Evolutionary conservation across 2,888 invertebrate species (phyloP).

Genomic region (Drosophila formosana): DNA sequence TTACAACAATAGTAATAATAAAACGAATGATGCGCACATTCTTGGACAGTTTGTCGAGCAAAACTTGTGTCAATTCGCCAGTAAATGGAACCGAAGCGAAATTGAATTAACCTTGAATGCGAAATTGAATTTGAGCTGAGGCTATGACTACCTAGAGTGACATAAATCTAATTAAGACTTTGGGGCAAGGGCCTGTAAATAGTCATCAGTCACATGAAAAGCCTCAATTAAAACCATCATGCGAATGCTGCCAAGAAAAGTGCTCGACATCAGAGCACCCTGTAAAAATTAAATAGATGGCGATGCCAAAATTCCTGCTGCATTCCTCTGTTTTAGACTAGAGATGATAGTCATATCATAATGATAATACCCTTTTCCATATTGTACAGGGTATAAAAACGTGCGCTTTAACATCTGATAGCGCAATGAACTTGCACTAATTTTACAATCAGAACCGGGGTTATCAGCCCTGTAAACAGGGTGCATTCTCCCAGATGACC

Average conservation of each 20-base stretch:
- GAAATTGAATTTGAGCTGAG: slow-evolving; percentile 56
- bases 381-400: slow-evolving; percentile 29
- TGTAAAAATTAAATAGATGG: background rate
- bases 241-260: background rate
- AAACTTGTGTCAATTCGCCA: background rate
- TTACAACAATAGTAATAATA: slow-evolving; percentile 3
- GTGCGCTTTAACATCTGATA: slow-evolving; percentile 48
- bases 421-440: slow-evolving; percentile 44
- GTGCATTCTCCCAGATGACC: slow-evolving; percentile 1
- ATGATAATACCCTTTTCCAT: background rate
- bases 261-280: background rate
- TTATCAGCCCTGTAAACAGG: slow-evolving; percentile 17
- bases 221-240: background rate
- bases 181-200: slow-evolving; percentile 34
- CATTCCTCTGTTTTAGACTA: background rate
- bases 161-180: slow-evolving; percentile 24
- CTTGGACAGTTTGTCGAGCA: background rate
- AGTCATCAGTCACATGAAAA: slow-evolving; percentile 13
- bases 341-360: too few species aligned
- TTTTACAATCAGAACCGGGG: slow-evolving; percentile 9
- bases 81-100: slow-evolving; percentile 9
- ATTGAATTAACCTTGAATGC: slow-evolving; percentile 30
- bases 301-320: background rate
- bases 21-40: background rate
- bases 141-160: slow-evolving; percentile 8